Percentiles rank a stretch among this genome's conserved stretches.
phyloP scores from a whole-genome alignment of 37 sponge, comb jelly and placozoan species.

The Bolinopsis microptera region DNA sequence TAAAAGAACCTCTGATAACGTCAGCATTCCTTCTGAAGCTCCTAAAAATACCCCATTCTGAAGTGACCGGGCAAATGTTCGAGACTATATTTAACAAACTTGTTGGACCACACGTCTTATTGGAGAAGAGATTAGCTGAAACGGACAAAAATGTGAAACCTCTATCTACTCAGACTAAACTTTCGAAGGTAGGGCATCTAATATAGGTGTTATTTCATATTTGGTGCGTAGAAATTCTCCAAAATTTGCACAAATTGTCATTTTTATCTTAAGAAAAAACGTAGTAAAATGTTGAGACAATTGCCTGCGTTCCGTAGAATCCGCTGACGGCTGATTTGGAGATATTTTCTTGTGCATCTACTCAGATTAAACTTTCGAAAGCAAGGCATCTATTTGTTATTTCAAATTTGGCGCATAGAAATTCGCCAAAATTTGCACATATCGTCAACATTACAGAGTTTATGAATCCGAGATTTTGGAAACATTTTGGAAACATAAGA shows the following conservation, averaged over 20 bases:
- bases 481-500: too few species aligned
- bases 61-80: not conserved
- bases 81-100: slow-evolving; percentile 50
- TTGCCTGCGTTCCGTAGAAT: too few species aligned
- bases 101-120: slow-evolving; percentile 19
- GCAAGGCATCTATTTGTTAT: too few species aligned
- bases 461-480: too few species aligned
- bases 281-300: not conserved
- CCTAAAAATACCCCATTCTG: not conserved
- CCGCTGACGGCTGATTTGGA: too few species aligned
- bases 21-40: slow-evolving; percentile 40
- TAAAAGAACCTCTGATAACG: slow-evolving; percentile 44
- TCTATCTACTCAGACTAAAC: slow-evolving; percentile 29
- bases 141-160: slow-evolving; percentile 66
- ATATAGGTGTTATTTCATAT: too few species aligned
- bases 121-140: slow-evolving; percentile 57
- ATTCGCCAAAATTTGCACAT: too few species aligned
- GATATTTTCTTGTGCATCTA: too few species aligned
- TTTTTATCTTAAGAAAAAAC: not conserved
- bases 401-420: too few species aligned
- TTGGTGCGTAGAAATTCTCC: not conserved
- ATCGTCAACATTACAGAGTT: too few species aligned
- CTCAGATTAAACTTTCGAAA: too few species aligned
- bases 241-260: not conserved
- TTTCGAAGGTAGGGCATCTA: slow-evolving; percentile 21